Conservation (phyloP, 2,888 invertebrate species). For the Scaptomyza parva region DNA sequence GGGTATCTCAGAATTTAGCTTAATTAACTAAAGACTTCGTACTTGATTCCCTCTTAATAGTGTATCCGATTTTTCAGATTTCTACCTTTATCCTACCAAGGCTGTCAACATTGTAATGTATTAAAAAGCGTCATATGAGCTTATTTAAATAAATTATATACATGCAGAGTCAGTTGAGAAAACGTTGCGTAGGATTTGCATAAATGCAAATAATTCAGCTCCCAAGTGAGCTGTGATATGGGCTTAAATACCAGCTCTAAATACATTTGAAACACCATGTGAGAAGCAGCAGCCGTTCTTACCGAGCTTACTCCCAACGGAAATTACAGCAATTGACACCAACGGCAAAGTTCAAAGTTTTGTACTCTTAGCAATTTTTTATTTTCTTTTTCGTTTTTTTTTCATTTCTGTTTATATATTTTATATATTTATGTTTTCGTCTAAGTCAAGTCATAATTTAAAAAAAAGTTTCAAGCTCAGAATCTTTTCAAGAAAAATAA, state of each 20-base stretch:
- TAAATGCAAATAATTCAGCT: slow-evolving; percentile 74
- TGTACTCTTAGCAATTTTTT: slow-evolving; percentile 17
- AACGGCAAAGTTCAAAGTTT: slow-evolving; percentile 54
- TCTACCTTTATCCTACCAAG: slow-evolving; percentile 2
- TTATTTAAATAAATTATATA: slow-evolving; percentile 81
- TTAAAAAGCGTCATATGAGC: slow-evolving; percentile 81
- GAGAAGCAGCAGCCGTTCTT: slow-evolving; percentile 62
- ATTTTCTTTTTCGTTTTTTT: not conserved
- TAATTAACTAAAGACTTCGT: no score
- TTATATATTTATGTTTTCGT: no score
- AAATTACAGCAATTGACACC: slow-evolving; percentile 60
- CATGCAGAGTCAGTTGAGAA: slow-evolving; percentile 30
- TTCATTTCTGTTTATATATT: slow-evolving; percentile 30
- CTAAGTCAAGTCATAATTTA: no score
- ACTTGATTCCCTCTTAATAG: not conserved
- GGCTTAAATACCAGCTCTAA: slow-evolving; percentile 47
- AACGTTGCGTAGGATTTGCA: slow-evolving; percentile 58
- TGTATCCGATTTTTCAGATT: no score
- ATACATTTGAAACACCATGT: slow-evolving; percentile 71
- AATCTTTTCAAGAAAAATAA: not conserved
- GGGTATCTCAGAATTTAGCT: no score
- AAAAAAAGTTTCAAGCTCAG: not conserved
- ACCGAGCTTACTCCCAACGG: slow-evolving; percentile 64
- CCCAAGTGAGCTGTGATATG: slow-evolving; percentile 69
- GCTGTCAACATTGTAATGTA: slow-evolving; percentile 73